Percentiles rank a stretch among this genome's conserved stretches.
Conservation (phyloP, 1,140 invertebrate genomes). For the Zaprionus africanus region DNA sequence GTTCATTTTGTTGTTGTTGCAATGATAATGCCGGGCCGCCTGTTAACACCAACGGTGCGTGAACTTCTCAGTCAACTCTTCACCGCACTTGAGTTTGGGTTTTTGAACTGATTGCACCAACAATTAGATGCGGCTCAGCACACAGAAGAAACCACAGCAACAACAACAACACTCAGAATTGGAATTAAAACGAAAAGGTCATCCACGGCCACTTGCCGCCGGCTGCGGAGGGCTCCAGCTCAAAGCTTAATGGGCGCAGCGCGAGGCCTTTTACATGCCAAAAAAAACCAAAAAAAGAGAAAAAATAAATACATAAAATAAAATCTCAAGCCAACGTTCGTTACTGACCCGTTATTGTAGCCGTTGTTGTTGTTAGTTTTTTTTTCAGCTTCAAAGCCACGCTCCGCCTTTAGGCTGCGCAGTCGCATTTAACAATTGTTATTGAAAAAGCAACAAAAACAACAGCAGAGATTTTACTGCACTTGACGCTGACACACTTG, state of each 20-base stretch:
- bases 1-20: constrained; percentile 37
- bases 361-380: constrained; percentile 23
- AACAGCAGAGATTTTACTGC: constrained; percentile 62
- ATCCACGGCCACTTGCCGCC: constrained; percentile 69
- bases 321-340: constrained; percentile 40
- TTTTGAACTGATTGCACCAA: constrained; percentile 56
- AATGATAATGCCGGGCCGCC: constrained; percentile 53
- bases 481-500: constrained; percentile 65
- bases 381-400: constrained; percentile 57
- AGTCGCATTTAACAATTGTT: constrained; percentile 57
- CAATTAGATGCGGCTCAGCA: constrained; percentile 70
- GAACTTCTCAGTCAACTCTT: constrained; percentile 6
- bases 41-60: constrained; percentile 61
- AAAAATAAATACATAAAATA: constrained; percentile 33
- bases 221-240: constrained; percentile 32
- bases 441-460: constrained; percentile 39
- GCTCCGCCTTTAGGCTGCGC: constrained; percentile 65
- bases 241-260: constrained; percentile 69
- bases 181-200: constrained; percentile 76
- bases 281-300: constrained; percentile 30
- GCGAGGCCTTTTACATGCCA: constrained; percentile 55
- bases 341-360: constrained; percentile 44
- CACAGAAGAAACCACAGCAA: constrained; percentile 35
- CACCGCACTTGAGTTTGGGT: constrained; percentile 32
- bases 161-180: constrained; percentile 51